Evolutionary conservation across 2,797 vertebrate genomes (phyloP).

Genomic region (Cossypha heuglini): DNA sequence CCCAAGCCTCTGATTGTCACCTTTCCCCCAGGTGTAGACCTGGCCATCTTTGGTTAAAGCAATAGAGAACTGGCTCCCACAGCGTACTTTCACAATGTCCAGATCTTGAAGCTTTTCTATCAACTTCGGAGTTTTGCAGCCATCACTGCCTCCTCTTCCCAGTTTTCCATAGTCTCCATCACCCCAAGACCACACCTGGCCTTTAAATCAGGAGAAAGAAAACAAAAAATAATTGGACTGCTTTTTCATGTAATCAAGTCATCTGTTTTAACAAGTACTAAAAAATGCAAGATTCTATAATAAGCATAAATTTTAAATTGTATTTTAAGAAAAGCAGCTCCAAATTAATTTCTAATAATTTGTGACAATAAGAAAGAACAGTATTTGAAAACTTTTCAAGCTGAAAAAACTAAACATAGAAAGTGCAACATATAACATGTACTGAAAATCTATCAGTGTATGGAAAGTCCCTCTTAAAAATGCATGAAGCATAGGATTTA

Average conservation of each 20-base stretch:
- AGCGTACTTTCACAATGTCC: constrained; percentile 92
- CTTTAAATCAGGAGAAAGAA: constrained; percentile 65
- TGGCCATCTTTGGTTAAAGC: constrained; percentile 95
- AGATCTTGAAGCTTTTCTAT: constrained; percentile 97
- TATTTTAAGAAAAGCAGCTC: background rate
- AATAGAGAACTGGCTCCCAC: constrained; percentile 96
- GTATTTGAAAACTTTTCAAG: background rate
- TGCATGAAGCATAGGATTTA: background rate
- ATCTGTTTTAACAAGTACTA: background rate
- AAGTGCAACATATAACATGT: background rate
- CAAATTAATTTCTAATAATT: background rate
- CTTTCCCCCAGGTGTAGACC: constrained; percentile 98
- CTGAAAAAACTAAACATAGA: background rate
- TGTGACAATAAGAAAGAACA: background rate
- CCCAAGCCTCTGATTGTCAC: constrained; percentile 95
- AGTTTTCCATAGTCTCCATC: constrained; percentile 98
- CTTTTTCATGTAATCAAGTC: background rate
- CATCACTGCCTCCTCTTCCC: constrained; percentile 95
- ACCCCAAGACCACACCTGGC: constrained; percentile 99
- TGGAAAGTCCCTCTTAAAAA: background rate
- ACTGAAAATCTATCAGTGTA: background rate
- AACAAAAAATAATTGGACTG: background rate
- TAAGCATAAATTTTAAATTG: background rate
- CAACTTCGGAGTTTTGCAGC: constrained; percentile 94
- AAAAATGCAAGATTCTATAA: background rate